A percentile compares a stretch with the other conserved stretches of the same genome.
These are phyloP conservation scores for Hypercompe scribonia DNA, from an alignment of 2,888 invertebrate species.

Conservation along the genomic window DNA sequence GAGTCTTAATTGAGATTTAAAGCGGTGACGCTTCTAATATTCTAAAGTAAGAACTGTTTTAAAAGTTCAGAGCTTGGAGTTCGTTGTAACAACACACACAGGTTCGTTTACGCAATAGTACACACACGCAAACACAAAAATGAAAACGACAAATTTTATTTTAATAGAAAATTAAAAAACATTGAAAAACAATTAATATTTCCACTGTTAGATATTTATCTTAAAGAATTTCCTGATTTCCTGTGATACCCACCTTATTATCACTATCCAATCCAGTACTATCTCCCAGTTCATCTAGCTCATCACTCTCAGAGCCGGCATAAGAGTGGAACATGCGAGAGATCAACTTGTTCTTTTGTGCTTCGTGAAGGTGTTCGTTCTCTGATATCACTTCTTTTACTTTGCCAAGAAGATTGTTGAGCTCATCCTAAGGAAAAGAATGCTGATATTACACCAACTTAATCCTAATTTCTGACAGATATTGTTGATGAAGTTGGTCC, in stretches of 20 bases:
- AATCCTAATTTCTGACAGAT: too few species aligned
- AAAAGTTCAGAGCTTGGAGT: too few species aligned
- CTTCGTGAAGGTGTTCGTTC: slow-evolving; percentile 93
- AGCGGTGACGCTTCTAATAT: too few species aligned
- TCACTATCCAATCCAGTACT: slow-evolving; percentile 83
- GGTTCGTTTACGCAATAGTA: background rate
- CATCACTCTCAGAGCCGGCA: slow-evolving; percentile 80
- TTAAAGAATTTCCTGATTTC: background rate
- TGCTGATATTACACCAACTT: background rate
- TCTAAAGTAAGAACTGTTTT: too few species aligned
- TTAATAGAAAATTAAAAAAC: background rate
- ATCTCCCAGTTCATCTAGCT: slow-evolving; percentile 77
- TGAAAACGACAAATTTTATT: accelerated
- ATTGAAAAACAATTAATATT: background rate
- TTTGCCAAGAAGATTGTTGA: slow-evolving; percentile 91
- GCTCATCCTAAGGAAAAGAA: slow-evolving; percentile 86
- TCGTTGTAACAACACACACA: background rate
- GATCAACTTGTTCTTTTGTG: slow-evolving; percentile 90
- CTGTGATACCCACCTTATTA: slow-evolving; percentile 67
- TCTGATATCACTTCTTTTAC: slow-evolving; percentile 95
- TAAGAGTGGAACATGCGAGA: slow-evolving; percentile 88
- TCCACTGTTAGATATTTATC: background rate
- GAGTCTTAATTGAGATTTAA: too few species aligned
- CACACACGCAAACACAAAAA: background rate
- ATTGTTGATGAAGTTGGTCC: too few species aligned